Percentiles rank a stretch among this genome's conserved stretches.
Conservation (phyloP, 2,113 vertebrate species). For the Chunga burmeisteri region DNA sequence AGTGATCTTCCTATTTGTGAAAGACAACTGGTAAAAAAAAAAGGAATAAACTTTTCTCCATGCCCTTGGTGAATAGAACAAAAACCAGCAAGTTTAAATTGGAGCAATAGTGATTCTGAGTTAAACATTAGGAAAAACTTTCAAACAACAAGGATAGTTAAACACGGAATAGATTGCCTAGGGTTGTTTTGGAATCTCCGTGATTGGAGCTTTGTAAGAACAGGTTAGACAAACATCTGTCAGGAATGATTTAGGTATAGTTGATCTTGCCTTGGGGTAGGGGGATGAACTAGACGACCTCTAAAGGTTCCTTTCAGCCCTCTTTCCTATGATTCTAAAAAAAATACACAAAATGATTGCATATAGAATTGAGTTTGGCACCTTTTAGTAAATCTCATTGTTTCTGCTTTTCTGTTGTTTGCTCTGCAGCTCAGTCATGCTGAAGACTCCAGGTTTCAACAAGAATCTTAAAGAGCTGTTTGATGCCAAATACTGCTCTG, state of each 20-base stretch:
- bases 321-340: slow-evolving; percentile 7
- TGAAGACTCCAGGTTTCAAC: slow-evolving; percentile 11
- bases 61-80: neutral
- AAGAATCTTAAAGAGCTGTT: slow-evolving; percentile 23
- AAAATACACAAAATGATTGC: neutral
- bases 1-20: neutral
- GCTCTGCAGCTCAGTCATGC: neutral
- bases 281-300: slow-evolving; percentile 48
- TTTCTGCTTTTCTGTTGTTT: slow-evolving; percentile 9
- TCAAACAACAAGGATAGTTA: slow-evolving; percentile 33
- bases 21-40: neutral
- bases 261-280: slow-evolving; percentile 61
- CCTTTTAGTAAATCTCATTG: slow-evolving; percentile 30
- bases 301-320: slow-evolving; percentile 51
- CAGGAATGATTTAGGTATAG: slow-evolving; percentile 65
- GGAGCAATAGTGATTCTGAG: neutral
- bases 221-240: slow-evolving; percentile 70
- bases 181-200: slow-evolving; percentile 37
- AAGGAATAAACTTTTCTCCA: neutral
- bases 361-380: slow-evolving; percentile 19
- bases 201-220: slow-evolving; percentile 52
- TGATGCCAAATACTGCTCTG: slow-evolving; percentile 39
- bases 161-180: slow-evolving; percentile 38
- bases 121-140: slow-evolving; percentile 44
- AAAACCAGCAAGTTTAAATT: neutral